A percentile compares a stretch with the other conserved stretches of the same genome.
Conservation (phyloP, 2,797 vertebrate species). For the Myotis planiceps region DNA sequence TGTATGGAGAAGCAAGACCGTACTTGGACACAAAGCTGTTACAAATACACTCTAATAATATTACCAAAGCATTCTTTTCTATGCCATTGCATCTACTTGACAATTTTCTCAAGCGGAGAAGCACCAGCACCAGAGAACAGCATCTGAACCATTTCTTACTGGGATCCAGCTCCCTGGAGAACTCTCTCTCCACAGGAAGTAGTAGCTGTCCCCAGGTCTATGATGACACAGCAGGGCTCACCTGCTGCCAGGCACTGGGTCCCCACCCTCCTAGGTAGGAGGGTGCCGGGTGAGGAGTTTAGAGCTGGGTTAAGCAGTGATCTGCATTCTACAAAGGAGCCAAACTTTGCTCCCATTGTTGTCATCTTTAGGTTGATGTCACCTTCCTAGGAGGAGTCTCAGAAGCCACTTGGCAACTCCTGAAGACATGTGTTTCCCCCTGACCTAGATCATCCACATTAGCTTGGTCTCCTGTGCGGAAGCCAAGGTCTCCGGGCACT, state of each 20-base stretch:
- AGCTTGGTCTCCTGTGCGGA: not conserved
- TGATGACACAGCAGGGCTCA: conserved; percentile 87
- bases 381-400: conserved; percentile 48
- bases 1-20: conserved; percentile 58
- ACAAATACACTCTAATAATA: conserved; percentile 62
- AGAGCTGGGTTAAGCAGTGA: not conserved
- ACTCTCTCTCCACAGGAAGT: conserved; percentile 50
- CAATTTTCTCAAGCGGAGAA: conserved; percentile 62
- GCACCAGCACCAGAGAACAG: conserved; percentile 57
- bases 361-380: conserved; percentile 31
- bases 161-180: conserved; percentile 75
- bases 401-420: conserved; percentile 48
- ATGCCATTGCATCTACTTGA: conserved; percentile 68
- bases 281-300: conserved; percentile 4
- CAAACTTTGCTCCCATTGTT: conserved; percentile 77
- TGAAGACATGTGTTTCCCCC: not conserved
- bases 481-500: conserved; percentile 11
- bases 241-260: conserved; percentile 56
- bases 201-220: conserved; percentile 71
- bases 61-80: conserved; percentile 53
- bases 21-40: conserved; percentile 74
- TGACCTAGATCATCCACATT: not conserved
- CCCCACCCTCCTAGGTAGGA: conserved; percentile 30
- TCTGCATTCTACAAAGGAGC: conserved; percentile 24
- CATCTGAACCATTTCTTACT: conserved; percentile 76